Percentiles rank a stretch among this genome's conserved stretches.
phyloP scores from a whole-genome alignment of 2,888 invertebrate species.

The Tenthredo amoena region DNA sequence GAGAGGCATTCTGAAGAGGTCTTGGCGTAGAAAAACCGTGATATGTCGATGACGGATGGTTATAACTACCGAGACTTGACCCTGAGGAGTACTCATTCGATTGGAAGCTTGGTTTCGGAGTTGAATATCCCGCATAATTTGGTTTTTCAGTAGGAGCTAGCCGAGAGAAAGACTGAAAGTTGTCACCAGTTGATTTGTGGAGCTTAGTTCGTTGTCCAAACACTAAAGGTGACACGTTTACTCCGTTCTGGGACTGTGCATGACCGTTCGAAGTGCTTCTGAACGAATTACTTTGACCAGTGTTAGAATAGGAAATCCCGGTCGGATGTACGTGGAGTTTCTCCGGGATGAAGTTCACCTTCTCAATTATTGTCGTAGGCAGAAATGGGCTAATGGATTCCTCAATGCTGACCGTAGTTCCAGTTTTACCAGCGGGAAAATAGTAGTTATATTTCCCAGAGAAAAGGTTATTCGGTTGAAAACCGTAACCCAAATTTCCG shows the following conservation, averaged over 20 bases:
- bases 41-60: conserved; percentile 55
- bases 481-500: conserved; percentile 86
- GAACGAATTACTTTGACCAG: not conserved
- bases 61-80: conserved; percentile 56
- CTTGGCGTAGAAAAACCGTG: conserved; percentile 58
- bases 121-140: conserved; percentile 32
- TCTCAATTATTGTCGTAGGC: conserved; percentile 73
- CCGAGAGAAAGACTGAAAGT: conserved; percentile 59
- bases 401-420: conserved; percentile 75
- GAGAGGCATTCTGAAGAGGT: not conserved
- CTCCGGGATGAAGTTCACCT: conserved; percentile 63
- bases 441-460: conserved; percentile 72
- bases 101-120: conserved; percentile 51
- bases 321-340: conserved; percentile 53
- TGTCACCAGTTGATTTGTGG: conserved; percentile 63
- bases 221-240: conserved; percentile 55
- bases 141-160: conserved; percentile 59
- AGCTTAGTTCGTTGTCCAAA: conserved; percentile 73
- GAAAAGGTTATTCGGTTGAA: conserved; percentile 78
- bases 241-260: conserved; percentile 52
- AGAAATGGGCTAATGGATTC: conserved; percentile 74
- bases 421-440: conserved; percentile 73
- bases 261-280: not conserved
- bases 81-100: conserved; percentile 59
- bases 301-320: not conserved